A percentile compares a stretch with the other conserved stretches of the same genome.
Conservation (phyloP, 1,140 invertebrate genomes). For the Neodiprion pinetum region DNA sequence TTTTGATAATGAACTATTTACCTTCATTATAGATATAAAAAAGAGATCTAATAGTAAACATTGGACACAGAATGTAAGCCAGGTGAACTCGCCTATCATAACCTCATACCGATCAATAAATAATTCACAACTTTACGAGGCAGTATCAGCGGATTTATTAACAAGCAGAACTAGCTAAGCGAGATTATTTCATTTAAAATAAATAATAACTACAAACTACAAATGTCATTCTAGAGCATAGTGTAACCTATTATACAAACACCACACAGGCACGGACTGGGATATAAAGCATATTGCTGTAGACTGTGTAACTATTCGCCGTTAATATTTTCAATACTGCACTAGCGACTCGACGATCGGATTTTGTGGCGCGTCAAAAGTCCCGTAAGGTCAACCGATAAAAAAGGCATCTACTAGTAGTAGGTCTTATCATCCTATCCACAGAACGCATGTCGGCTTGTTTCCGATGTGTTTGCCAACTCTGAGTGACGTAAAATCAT, state of each 20-base stretch:
- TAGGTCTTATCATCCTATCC: neutral
- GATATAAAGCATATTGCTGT: conserved; percentile 38
- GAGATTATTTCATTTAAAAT: conserved; percentile 37
- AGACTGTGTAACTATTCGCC: conserved; percentile 16
- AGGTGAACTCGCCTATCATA: conserved; percentile 44
- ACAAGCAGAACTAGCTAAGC: conserved; percentile 24
- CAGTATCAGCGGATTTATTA: conserved; percentile 25
- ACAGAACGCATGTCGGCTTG: neutral
- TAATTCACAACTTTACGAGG: conserved; percentile 27
- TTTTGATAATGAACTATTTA: conserved; percentile 31
- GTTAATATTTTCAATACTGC: neutral
- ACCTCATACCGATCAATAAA: conserved; percentile 47
- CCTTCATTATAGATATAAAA: conserved; percentile 25
- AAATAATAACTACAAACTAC: conserved; percentile 44
- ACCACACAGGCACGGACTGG: conserved; percentile 51
- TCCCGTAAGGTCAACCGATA: too few relatives aligned
- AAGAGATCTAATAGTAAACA: conserved; percentile 37
- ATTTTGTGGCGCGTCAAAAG: neutral
- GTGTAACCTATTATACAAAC: conserved; percentile 59
- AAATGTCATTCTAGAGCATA: conserved; percentile 56
- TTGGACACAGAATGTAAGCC: conserved; percentile 36
- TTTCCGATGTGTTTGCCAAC: neutral
- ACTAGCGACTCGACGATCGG: neutral
- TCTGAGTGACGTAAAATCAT: conserved; percentile 47
- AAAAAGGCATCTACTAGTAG: neutral